Evolutionary conservation across 64 coral and sea anemone genomes (phyloP), one percentile per base, ranked within the genome.

Genomic region (Montipora sp.): DNA sequence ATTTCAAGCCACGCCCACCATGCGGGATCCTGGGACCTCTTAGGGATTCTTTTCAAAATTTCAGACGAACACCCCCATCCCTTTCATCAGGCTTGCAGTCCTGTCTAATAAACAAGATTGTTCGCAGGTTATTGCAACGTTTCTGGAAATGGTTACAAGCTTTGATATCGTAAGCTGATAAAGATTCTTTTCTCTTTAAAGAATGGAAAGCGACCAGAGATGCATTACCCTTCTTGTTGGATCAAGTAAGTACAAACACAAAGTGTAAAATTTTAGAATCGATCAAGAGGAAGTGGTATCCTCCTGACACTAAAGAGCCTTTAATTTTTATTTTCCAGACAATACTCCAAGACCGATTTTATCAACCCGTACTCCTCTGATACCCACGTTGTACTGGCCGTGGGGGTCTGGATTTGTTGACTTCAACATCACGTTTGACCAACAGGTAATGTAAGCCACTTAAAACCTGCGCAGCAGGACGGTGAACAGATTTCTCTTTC

Each of bases 131-230:
- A 57, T 57, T 57, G 53, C 53, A 57, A 57, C 53, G 53, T 57
- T 57, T 57, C 53, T 57, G 53, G 11, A 57, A 57, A 57, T 57
- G 53, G 53, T 57, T 57, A 57, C 53, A 57, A 11, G 53, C 53
- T 57, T 8, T 57, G 11, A 57, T 57, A 57, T 57, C 11, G 53
- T 57, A 57, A 6, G 53, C 36, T 57, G 53, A 57, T 79, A 1
- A 84, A 44, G 67, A 49, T 68, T 75, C 48, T 7, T 79, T 89
- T 36, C 24, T 74, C 23, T 48, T 75, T 77, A 22, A 48, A 92
- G 80, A 36, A 68, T 86, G 59, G 81, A 92, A 85, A 92, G 90
- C 44, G 36, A 92, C 59, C 69, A 92, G 75, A 92, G 90, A 86
- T 92, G 90, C 68, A 58, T 92, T 15, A 92, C 90, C 3, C 48